Evolutionary conservation across 2,888 invertebrate species (phyloP), one percentile per base, ranked within the genome.

Genomic region (Galerucella nymphaeae): DNA sequence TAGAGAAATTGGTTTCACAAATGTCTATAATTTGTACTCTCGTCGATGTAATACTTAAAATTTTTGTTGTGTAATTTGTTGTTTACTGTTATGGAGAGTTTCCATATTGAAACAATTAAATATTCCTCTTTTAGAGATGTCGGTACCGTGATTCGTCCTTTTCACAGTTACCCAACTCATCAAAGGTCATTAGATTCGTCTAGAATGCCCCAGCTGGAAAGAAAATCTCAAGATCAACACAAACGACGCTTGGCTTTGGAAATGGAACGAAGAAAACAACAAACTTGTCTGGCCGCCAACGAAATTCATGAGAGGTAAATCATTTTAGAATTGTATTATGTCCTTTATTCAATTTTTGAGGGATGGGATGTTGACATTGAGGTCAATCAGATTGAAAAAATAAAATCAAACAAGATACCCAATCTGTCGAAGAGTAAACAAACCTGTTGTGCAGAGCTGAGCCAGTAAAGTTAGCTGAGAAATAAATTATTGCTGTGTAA

Each of bases 151-250:
- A 89, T 89, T 88, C 85, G 88, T 62, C 80, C 87, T 2, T 89
- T 89, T 0, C 89, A 89, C 78, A 89, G 89, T 79, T 90, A 90
- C 77, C 90, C 90, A 1, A 86, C 87, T 2, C 88, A 89, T 81
- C 87, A 88, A 67, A 80, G 87, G 41, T 86, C 87, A 0, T 76
- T 86, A 59, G 88, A 88, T 74, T 81, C 83, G 9, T 63, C 55
- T 57, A 59, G 70, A 57, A 45, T 70, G 1, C 65, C 61, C 13
- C 61, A 66, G 16, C 48, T 71, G 18, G 72, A 77, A 42, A 69
- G 77, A 23, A 74, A 76, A 61, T 50, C 71, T 11, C 79, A 76
- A 65, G 80, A 79, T 42, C 78, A 76, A 64, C 76, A 77, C 71
- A 77, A 76, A 73, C 73, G 78, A 9, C 78, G 79, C 10, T 50